Conservation (phyloP, 2,888 invertebrate genomes). For the Zele albiditarsus region DNA sequence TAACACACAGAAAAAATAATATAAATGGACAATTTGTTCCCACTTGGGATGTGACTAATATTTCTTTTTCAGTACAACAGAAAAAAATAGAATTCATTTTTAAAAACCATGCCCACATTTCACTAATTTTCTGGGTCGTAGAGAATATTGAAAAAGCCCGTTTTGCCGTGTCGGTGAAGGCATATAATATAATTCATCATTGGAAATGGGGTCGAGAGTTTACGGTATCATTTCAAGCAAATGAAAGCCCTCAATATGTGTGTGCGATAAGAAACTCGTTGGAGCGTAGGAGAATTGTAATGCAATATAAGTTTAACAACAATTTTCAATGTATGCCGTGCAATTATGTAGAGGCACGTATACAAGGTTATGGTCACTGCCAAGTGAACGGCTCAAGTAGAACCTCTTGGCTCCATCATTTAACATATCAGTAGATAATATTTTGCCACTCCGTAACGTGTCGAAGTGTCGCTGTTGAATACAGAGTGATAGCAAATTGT, state of each 20-base stretch:
- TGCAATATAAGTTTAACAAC: background rate
- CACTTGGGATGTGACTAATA: conserved; percentile 7
- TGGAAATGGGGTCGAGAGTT: conserved; percentile 53
- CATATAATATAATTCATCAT: conserved; percentile 26
- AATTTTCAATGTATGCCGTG: background rate
- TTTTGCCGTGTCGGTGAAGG: conserved; percentile 36
- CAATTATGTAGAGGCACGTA: background rate
- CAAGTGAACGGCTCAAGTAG: background rate
- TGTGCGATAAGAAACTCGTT: background rate
- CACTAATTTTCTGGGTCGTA: conserved; percentile 44
- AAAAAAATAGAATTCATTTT: background rate
- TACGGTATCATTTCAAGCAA: conserved; percentile 31
- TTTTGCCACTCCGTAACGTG: background rate
- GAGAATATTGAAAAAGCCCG: conserved; percentile 30
- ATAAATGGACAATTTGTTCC: background rate
- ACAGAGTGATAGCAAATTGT: background rate
- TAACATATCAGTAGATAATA: background rate
- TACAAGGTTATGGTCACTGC: conserved; percentile 11
- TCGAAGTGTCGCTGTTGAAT: background rate
- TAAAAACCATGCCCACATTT: conserved; percentile 5
- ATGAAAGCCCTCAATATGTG: conserved; percentile 8
- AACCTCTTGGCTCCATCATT: background rate
- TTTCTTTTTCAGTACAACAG: background rate
- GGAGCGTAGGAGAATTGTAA: background rate
- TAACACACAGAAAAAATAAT: background rate